Base-by-base conservation (phyloP, 2,113 vertebrate species). In the Globicephala melas region DNA sequence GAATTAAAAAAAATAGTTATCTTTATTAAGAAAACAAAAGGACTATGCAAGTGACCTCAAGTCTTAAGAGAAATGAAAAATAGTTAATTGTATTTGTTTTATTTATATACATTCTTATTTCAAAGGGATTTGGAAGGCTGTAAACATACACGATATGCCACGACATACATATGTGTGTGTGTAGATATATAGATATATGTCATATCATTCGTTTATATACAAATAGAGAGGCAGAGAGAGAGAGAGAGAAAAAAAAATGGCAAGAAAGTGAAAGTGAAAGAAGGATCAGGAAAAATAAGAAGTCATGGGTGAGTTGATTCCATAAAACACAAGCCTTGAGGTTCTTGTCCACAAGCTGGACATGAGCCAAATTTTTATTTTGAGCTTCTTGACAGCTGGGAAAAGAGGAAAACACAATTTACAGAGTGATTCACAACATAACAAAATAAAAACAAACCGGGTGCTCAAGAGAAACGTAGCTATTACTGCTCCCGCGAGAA, bases 361-460 rank as follows among this genome's bases (percentile, higher is more conserved):
- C 33, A 68, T 87, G 38, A 87, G 25, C 44, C 63, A 83, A 21
- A 84, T 83, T 88, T 94, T 95, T 92, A 76, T 91, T 91, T 67
- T 95, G 89, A 73, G 55, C 33, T 95, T 96, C 79, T 93, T 80
- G 77, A 84, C 85, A 93, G 53, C 89, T 92, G 82, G 88, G 87
- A 95, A 93, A 94, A 87, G 58, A 91, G 77, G 74, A 87, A 94
- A 95, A 84, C 44, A 91, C 60, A 91, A 70, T 80, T 91, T 95
- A 91, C 71, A 81, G 31, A 58, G 58, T 62, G 65, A 92, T 58
- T 94, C 68, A 87, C 62, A 84, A n/a, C 60, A 79, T 77, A 31
- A 33, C 73, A 79, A 86, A 70, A 83, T 70, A 82, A 79, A 91
- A 91, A 70, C 81, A 94, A 93, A 89, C 18, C 44, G 41, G 28